A percentile compares a stretch with the other conserved stretches of the same genome.
Evolutionary conservation across 1,140 invertebrate species (phyloP).

Genomic region (Homalodisca vitripennis): DNA sequence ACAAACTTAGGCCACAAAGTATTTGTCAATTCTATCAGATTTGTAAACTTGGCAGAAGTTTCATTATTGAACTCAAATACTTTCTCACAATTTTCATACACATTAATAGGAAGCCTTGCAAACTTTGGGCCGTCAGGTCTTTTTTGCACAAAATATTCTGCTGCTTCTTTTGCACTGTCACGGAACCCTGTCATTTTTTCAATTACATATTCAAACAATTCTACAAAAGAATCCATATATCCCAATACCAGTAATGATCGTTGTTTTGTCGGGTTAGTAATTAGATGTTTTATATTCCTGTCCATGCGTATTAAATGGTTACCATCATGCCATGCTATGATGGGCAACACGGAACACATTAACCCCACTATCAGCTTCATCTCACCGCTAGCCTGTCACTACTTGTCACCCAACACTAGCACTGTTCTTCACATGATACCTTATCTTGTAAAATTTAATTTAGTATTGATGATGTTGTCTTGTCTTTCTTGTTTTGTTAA

Average conservation of each 20-base stretch:
- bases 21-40: not conserved
- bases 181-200: not conserved
- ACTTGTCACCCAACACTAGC: too few species aligned
- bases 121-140: conserved; percentile 5
- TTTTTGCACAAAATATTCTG: not conserved
- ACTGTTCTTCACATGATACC: too few species aligned
- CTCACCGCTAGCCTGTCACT: too few species aligned
- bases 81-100: not conserved
- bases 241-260: not conserved
- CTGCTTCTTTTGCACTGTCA: conserved; percentile 1
- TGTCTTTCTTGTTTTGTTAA: too few species aligned
- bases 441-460: too few species aligned
- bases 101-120: not conserved
- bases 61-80: conserved; percentile 10
- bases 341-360: not conserved
- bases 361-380: not conserved
- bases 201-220: conserved; percentile 1
- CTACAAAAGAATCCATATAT: conserved; percentile 5
- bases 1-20: not conserved
- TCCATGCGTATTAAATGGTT: not conserved
- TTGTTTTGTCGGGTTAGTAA: not conserved
- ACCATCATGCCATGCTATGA: not conserved
- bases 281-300: not conserved
- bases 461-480: too few species aligned
- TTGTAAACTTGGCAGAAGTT: not conserved